Percentiles rank a stretch among this genome's conserved stretches.
Evolutionary conservation across 2,888 invertebrate species (phyloP).

Genomic region (Lithophane socia): DNA sequence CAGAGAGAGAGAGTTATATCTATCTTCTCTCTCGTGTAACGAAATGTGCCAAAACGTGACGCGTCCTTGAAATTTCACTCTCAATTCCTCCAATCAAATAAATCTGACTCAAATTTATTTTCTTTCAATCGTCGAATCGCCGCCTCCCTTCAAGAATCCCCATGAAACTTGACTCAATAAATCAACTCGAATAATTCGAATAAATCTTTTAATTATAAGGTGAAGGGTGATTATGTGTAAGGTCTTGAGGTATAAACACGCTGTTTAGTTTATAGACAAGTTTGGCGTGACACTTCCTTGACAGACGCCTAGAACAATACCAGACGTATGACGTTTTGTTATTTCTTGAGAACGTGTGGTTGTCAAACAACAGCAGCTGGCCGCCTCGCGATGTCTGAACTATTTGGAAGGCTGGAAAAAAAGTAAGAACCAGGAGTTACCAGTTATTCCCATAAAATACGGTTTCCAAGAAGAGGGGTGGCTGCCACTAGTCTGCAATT

Average conservation of each 20-base stretch:
- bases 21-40: no score
- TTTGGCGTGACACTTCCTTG: constrained; percentile 50
- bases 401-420: constrained; percentile 32
- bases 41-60: no score
- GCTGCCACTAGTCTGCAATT: background rate
- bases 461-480: background rate
- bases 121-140: no score
- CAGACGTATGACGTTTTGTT: constrained; percentile 47
- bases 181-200: background rate
- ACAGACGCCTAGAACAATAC: constrained; percentile 57
- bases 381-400: constrained; percentile 18
- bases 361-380: constrained; percentile 43
- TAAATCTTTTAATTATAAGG: background rate
- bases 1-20: no score
- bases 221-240: constrained; percentile 28
- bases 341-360: constrained; percentile 54
- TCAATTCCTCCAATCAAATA: no score
- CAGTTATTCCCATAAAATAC: background rate
- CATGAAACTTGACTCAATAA: background rate
- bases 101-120: no score
- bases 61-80: no score
- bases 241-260: constrained; percentile 20
- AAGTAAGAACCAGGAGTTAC: background rate
- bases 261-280: constrained; percentile 8
- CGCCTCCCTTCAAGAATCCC: background rate